phyloP scores from a whole-genome alignment of 2,888 invertebrate genomes.

The Cinara cedri region DNA sequence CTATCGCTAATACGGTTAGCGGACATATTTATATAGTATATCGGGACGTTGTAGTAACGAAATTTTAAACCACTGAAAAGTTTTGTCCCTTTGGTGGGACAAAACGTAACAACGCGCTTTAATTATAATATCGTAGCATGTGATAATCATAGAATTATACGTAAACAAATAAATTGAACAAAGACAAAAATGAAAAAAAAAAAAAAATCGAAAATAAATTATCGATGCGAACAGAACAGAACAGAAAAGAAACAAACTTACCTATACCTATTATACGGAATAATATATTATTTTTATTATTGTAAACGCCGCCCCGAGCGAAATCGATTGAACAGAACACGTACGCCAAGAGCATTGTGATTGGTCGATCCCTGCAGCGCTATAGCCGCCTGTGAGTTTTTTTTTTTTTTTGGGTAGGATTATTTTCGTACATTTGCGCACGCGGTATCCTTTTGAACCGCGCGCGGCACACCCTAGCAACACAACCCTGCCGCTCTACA shows the following conservation, averaged over 20 bases:
- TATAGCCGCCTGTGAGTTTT: too few species aligned
- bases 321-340: constrained; percentile 34
- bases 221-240: too few species aligned
- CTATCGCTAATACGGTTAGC: too few species aligned
- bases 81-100: too few species aligned
- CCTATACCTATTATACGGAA: too few species aligned
- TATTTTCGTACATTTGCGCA: constrained; percentile 46
- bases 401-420: constrained; percentile 18
- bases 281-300: constrained; percentile 14
- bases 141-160: not conserved
- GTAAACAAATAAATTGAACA: not conserved
- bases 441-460: not conserved
- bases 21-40: too few species aligned
- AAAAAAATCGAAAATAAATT: not conserved
- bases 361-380: constrained; percentile 34
- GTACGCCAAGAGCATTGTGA: not conserved
- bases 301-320: constrained; percentile 13
- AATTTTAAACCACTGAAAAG: too few species aligned
- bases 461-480: constrained; percentile 28
- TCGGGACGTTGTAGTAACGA: too few species aligned
- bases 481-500: not conserved
- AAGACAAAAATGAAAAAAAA: not conserved
- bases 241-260: too few species aligned
- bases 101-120: too few species aligned
- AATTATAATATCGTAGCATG: too few species aligned